Evolutionary conservation across 1,140 invertebrate genomes (phyloP).

Genomic region (Latrodectus geometricus): DNA sequence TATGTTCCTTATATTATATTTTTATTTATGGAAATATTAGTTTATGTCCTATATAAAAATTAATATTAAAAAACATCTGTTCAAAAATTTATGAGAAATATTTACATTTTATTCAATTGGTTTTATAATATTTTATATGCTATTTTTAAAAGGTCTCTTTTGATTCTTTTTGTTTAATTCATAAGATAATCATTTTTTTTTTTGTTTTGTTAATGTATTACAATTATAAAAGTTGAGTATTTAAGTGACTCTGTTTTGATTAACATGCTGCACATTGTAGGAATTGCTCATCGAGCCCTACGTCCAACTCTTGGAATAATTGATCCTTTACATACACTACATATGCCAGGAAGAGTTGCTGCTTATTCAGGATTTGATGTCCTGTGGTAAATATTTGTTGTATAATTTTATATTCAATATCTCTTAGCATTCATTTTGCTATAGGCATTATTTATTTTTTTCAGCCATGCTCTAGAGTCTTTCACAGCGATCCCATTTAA

Average conservation of each 20-base stretch:
- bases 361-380: constrained; percentile 82
- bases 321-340: constrained; percentile 86
- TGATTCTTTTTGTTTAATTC: too few relatives aligned
- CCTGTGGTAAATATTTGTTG: constrained; percentile 67
- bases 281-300: constrained; percentile 81
- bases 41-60: too few relatives aligned
- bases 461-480: constrained; percentile 89
- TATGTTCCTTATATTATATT: too few relatives aligned
- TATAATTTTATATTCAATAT: neutral
- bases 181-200: too few relatives aligned
- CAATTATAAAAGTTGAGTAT: neutral
- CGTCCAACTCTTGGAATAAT: constrained; percentile 85
- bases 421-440: too few relatives aligned
- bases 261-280: constrained; percentile 64
- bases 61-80: too few relatives aligned
- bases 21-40: too few relatives aligned
- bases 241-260: neutral
- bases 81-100: too few relatives aligned
- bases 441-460: constrained; percentile 12
- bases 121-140: too few relatives aligned
- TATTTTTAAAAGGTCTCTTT: too few relatives aligned
- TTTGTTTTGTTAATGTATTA: neutral
- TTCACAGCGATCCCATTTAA: constrained; percentile 89
- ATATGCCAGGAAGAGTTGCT: constrained; percentile 83
- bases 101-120: too few relatives aligned